Conservation (phyloP, 2,888 invertebrate species). For the Entomobrya proxima region DNA sequence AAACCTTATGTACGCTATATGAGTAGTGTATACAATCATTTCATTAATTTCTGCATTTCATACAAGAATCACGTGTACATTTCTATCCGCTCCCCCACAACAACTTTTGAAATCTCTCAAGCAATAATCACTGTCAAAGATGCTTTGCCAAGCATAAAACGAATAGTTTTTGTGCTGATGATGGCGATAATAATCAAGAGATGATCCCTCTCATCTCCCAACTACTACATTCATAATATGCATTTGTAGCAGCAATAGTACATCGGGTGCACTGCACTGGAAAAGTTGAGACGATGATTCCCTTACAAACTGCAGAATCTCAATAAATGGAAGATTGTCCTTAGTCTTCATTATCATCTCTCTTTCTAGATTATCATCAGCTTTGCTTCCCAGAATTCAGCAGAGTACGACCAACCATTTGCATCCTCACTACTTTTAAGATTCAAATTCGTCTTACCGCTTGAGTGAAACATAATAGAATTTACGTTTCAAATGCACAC, state of each 20-base stretch:
- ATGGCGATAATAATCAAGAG: neutral
- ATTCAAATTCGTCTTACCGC: constrained; percentile 18
- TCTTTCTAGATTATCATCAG: neutral
- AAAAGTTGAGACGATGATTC: neutral
- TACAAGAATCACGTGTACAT: neutral
- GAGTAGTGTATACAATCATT: neutral
- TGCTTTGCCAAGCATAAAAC: constrained; percentile 12
- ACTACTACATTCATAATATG: neutral
- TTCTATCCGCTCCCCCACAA: neutral
- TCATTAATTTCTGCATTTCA: neutral
- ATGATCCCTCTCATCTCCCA: neutral
- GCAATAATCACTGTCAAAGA: neutral
- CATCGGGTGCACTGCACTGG: constrained; percentile 19
- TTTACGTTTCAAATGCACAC: neutral
- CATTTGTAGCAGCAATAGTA: neutral
- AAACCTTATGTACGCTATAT: neutral
- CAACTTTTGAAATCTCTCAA: neutral
- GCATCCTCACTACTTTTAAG: neutral
- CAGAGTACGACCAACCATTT: neutral
- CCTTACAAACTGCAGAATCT: neutral
- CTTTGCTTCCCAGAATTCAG: neutral
- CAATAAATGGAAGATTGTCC: neutral
- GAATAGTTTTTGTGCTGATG: constrained; percentile 5
- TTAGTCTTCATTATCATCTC: neutral
- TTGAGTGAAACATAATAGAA: constrained; percentile 50